These are phyloP conservation scores for Trogon melanurus DNA, from an alignment of 2,113 vertebrate genomes.

Conservation along the genomic window DNA sequence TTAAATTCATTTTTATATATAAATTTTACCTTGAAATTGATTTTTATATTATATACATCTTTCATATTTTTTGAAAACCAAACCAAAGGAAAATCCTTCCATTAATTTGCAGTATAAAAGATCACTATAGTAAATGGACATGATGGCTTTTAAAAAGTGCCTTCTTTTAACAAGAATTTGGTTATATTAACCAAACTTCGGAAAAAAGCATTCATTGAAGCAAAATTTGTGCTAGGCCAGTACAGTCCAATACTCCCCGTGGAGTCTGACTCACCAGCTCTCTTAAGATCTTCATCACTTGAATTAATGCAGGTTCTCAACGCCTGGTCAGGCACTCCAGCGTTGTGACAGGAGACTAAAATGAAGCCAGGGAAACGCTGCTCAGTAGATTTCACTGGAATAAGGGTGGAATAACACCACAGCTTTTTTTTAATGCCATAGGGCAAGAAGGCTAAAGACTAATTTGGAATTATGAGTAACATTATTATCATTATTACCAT, in stretches of 20 bases:
- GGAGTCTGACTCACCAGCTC: background rate
- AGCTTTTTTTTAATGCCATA: background rate
- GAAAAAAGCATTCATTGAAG: background rate
- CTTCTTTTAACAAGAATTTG: background rate
- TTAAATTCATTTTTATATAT: background rate
- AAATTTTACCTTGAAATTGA: background rate
- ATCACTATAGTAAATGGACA: background rate
- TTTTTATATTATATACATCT: background rate
- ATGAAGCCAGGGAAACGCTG: background rate
- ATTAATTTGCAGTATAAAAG: background rate
- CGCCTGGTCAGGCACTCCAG: background rate
- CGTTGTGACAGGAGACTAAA: background rate
- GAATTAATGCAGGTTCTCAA: background rate
- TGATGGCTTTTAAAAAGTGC: background rate
- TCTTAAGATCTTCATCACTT: background rate
- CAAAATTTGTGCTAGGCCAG: background rate
- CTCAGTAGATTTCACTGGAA: background rate
- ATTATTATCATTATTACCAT: background rate
- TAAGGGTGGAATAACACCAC: background rate
- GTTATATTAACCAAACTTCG: background rate
- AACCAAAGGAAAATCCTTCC: background rate
- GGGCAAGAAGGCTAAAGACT: background rate
- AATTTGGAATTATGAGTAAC: background rate
- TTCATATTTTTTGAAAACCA: background rate
- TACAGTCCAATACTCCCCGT: fast-evolving